phyloP scores from a whole-genome alignment of 2,113 vertebrate species.

The Tympanuchus pallidicinctus region DNA sequence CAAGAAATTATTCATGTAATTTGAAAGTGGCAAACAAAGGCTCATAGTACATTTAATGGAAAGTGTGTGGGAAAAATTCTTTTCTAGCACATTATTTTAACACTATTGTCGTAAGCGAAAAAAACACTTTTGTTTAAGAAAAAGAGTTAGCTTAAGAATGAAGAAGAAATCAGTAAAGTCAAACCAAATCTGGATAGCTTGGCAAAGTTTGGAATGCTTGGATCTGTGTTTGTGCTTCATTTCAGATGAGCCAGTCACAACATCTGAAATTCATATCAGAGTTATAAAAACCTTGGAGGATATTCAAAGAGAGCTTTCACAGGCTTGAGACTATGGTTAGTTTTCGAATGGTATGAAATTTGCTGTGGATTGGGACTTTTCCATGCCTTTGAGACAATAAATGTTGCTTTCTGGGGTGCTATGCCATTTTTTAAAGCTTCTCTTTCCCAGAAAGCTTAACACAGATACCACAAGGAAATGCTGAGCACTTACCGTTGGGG shows the following conservation, averaged over 20 bases:
- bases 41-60: not conserved
- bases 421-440: not conserved
- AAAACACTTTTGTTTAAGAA: not conserved
- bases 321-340: not conserved
- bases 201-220: not conserved
- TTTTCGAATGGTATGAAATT: slow-evolving; percentile 12
- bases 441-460: not conserved
- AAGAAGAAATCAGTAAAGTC: not conserved
- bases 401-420: not conserved
- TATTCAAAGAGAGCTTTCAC: slow-evolving; percentile 13
- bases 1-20: not conserved
- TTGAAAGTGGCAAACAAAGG: not conserved
- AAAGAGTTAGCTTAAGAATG: not conserved
- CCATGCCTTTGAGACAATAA: slow-evolving; percentile 15
- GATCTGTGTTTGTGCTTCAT: not conserved
- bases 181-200: not conserved
- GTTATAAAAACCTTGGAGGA: slow-evolving; percentile 3
- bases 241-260: slow-evolving; percentile 23
- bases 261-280: slow-evolving; percentile 14
- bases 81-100: not conserved
- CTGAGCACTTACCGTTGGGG: not conserved
- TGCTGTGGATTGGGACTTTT: not conserved
- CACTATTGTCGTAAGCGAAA: not conserved
- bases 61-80: accelerated
- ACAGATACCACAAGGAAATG: not conserved